Conservation (phyloP, 2,888 invertebrate genomes). For the Caenorhabditis sp. region DNA sequence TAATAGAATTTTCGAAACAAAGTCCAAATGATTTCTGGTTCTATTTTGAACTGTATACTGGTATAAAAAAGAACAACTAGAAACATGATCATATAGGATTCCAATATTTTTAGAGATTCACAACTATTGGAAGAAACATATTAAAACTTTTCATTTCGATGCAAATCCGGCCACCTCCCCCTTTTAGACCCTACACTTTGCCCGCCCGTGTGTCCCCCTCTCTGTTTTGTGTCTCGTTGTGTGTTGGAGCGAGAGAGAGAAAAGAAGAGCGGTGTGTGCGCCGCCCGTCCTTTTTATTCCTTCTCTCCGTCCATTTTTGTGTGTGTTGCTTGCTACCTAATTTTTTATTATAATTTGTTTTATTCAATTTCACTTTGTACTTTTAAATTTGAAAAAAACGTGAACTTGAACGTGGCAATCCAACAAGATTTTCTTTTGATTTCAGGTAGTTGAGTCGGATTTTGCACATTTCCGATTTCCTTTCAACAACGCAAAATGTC, state of each 20-base stretch:
- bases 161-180: too few species aligned
- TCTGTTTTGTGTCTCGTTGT: background rate
- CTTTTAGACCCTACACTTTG: background rate
- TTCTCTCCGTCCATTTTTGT: background rate
- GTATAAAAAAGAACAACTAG: too few species aligned
- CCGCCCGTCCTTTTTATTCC: slow-evolving; percentile 38
- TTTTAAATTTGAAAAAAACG: slow-evolving; percentile 9
- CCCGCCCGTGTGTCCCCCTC: background rate
- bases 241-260: slow-evolving; percentile 8
- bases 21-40: too few species aligned
- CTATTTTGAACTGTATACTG: too few species aligned
- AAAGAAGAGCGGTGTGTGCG: slow-evolving; percentile 26
- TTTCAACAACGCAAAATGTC: slow-evolving; percentile 37
- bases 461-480: slow-evolving; percentile 1
- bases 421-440: background rate
- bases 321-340: background rate
- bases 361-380: background rate
- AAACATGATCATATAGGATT: too few species aligned
- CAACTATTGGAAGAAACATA: too few species aligned
- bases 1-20: too few species aligned
- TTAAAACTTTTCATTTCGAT: too few species aligned
- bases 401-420: slow-evolving; percentile 5
- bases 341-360: background rate
- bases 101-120: too few species aligned
- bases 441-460: background rate